Base-by-base conservation (phyloP, 2,113 vertebrate species). In the Leptodactylus fuscus region DNA sequence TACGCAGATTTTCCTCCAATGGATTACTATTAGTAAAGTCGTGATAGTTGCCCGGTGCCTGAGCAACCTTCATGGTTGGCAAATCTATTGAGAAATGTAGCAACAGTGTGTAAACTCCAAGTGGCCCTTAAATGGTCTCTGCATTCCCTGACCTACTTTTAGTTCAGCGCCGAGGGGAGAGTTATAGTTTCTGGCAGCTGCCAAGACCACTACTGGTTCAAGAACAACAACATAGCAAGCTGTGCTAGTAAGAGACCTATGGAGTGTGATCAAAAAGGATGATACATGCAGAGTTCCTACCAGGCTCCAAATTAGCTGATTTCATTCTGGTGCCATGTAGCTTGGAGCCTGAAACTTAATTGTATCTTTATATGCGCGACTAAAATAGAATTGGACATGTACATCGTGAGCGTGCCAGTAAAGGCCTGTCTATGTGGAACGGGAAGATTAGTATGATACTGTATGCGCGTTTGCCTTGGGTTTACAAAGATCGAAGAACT, bases 101-200 rank as follows among this genome's bases (percentile, higher is more conserved):
- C 22, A 41, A 44, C 65, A 69, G 65, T 62, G n/a, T 44, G 13
- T 80, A 60, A 24, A 58, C 32, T 38, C 34, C 4, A 5, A 41
- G 69, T 74, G 81, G 49, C 46, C 48, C 81, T 58, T 74, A 7
- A 41, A 27, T 73, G 49, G 48, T 67, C 11, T 73, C 67, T 24
- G 48, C 24, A 22, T 58, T n/a, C 32, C 32, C 67, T 74, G 81
- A 73, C 81, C 69, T 82, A 73, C 22, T 58, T 83, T 41, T 58
- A 53, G 10, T 10, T 74, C 20, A 38, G 48, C 34, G n/a, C 69
- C 67, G 41, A 3, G 60, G 79, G 79, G 38, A 67, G 79, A 82
- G 6, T 41, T 82, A 73, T 73, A 49, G 22, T 58, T 83, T 55
- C 48, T 73, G 48, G 62, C 81, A 83, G 81, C 48, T 83, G 69